Evolutionary conservation across 1,140 invertebrate genomes (phyloP).

Genomic region (Diabrotica undecimpunctata): DNA sequence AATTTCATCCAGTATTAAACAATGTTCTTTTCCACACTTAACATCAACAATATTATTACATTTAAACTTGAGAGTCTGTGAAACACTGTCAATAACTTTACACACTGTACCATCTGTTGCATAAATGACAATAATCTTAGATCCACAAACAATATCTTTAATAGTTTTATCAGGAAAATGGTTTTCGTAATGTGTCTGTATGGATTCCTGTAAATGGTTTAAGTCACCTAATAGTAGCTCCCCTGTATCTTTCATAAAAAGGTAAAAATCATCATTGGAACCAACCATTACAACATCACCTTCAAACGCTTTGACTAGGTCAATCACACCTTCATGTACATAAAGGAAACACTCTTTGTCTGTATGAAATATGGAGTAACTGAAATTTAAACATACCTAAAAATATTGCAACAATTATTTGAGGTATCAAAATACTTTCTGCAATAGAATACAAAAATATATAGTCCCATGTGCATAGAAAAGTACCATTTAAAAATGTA

Average conservation of each 20-base stretch:
- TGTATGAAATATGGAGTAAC: conserved; percentile 17
- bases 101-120: conserved; percentile 51
- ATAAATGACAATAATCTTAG: conserved; percentile 50
- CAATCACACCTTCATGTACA: conserved; percentile 9
- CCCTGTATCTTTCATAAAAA: conserved; percentile 22
- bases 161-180: conserved; percentile 34
- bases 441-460: no score
- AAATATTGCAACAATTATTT: no score
- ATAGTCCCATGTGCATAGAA: no score
- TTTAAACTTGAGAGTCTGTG: conserved; percentile 55
- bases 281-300: conserved; percentile 24
- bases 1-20: conserved; percentile 63
- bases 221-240: conserved; percentile 25
- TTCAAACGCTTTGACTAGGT: conserved; percentile 10
- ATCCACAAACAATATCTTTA: conserved; percentile 47
- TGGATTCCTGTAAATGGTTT: conserved; percentile 14
- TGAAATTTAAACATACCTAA: conserved; percentile 14
- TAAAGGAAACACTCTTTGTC: neutral
- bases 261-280: conserved; percentile 27
- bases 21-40: conserved; percentile 75
- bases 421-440: no score
- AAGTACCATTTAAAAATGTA: no score
- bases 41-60: conserved; percentile 59
- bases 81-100: conserved; percentile 52
- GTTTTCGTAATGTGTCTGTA: conserved; percentile 8